Percentiles rank a stretch among this genome's conserved stretches.
Evolutionary conservation across 30 jellyfish, hydroid and myxozoan species (phyloP).

Genomic region (Morbakka virulenta): DNA sequence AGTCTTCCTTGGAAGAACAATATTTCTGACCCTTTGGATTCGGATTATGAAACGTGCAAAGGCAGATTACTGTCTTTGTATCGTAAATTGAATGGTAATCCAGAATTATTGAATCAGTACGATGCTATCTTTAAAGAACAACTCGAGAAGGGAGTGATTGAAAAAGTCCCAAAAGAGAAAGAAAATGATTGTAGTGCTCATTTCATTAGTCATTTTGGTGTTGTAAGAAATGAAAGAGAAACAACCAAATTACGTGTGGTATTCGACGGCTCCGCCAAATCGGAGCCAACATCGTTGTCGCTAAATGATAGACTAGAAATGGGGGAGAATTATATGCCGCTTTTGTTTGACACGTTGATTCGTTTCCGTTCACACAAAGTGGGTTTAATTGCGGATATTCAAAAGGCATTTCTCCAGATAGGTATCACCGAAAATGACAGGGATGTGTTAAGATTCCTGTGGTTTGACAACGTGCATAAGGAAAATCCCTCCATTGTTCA

Average conservation of each 20-base stretch:
- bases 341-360: slow-evolving; percentile 28
- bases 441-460: slow-evolving; percentile 16
- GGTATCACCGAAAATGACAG: slow-evolving; percentile 9
- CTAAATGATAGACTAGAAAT: slow-evolving; percentile 30
- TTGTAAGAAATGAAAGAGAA: slow-evolving; percentile 14
- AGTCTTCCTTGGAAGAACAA: slow-evolving; percentile 42
- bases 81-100: slow-evolving; percentile 8
- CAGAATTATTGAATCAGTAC: slow-evolving; percentile 27
- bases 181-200: background rate
- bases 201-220: slow-evolving; percentile 34
- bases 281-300: background rate
- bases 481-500: slow-evolving; percentile 17
- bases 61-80: slow-evolving; percentile 5
- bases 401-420: slow-evolving; percentile 41
- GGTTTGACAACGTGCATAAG: slow-evolving; percentile 19
- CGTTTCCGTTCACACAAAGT: slow-evolving; percentile 16
- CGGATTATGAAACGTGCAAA: slow-evolving; percentile 6
- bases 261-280: slow-evolving; percentile 40
- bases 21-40: background rate
- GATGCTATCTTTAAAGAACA: slow-evolving; percentile 25
- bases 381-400: slow-evolving; percentile 26
- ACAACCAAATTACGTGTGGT: slow-evolving; percentile 41
- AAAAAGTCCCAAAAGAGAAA: slow-evolving; percentile 19
- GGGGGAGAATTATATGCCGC: slow-evolving; percentile 18
- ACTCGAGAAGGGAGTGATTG: slow-evolving; percentile 8